Evolutionary conservation across 2,797 vertebrate genomes (phyloP), one percentile per base, ranked within the genome.

Genomic region (Synanceia verrucosa): DNA sequence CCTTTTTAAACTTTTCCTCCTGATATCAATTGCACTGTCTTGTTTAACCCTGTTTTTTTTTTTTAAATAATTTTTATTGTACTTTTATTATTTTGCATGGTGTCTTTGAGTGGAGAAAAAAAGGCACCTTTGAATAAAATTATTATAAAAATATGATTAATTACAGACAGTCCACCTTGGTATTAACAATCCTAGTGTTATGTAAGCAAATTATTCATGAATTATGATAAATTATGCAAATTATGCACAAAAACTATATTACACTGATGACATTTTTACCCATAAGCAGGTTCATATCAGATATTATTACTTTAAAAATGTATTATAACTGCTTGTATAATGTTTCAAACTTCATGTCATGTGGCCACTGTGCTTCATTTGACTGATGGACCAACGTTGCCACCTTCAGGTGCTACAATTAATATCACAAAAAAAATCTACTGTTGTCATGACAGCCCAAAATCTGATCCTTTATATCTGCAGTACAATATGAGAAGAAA

Each of bases 401-500:
- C 21, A 48, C 29, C 21, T 28, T 48, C 47, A 14, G 16, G 10
- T 24, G 31, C 14, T 34, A 36, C 23, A 6, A 50, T 50, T 31
- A 41, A 19, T 39, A 6, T 9, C 13, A 13, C n/a, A 21, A 34
- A 36, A 36, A 3, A 21, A 11, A 44, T 13, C 9, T 31, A 8
- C 9, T 19, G 37, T 9, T 52, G 5, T 52, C 19, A 34, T 18
- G 53, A 57, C 53, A 62, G 61, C 65, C 41, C 11, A 37, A 36
- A 51, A 51, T 61, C 31, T 44, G 28, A 48, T 56, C 18, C 31
- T 41, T 63, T 33, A 33, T 31, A n/a, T 59, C 29, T 36, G 18
- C 7, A 13, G 36, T 65, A 44, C 5, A 57, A 50, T 34, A 63
- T 71, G 61, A 76, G 39, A 44, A 76, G 23, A 72, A 64, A 65